Base-by-base conservation (phyloP, 2,113 vertebrate species). In the Burhinus bistriatus region DNA sequence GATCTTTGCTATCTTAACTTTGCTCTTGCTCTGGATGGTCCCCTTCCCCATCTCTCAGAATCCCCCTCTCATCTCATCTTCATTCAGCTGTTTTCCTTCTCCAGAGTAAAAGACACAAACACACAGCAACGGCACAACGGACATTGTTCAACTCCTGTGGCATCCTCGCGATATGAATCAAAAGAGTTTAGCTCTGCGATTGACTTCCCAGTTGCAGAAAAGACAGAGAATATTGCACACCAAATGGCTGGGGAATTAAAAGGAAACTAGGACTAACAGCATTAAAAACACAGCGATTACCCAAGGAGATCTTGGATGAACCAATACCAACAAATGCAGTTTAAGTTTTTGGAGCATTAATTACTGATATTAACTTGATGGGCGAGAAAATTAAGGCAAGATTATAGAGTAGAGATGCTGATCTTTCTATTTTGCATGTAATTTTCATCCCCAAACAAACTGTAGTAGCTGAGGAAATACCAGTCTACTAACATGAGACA, bases 401-500 rank as follows among this genome's bases (percentile, higher is more conserved):
- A 96, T 91, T 87, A 89, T 29, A 87, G 83, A 93, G 45, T 26
- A 34, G 68, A 95, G 89, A 84, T 78, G 77, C 89, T 69, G 78
- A 71, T 93, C 80, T 81, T 95, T 92, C 83, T 91, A 81, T 89
- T 78, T 84, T 66, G 69, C 87, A 64, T 93, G 55, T 84, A 75
- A 87, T 94, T 91, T 94, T 95, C 91, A 95, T 84, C 77, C 80
- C 93, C 81, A 95, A 92, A 93, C 90, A 95, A 95, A 96, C 73
- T 44, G 65, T 47, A 71, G 73, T 81, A 94, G 69, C 61, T 91
- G 71, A 87, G 91, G 81, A 95, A 96, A 96, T 55, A 95, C 47
- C 66, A 30, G 40, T 51, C 93, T 91, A 84, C 72, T 68, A 96
- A 76, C 88, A 73, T 1, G n/a, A 96, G 64, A 94, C 93, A 91